Evolutionary conservation across 2,797 vertebrate genomes (phyloP), one percentile per base, ranked within the genome.

Genomic region (Chelmon rostratus): DNA sequence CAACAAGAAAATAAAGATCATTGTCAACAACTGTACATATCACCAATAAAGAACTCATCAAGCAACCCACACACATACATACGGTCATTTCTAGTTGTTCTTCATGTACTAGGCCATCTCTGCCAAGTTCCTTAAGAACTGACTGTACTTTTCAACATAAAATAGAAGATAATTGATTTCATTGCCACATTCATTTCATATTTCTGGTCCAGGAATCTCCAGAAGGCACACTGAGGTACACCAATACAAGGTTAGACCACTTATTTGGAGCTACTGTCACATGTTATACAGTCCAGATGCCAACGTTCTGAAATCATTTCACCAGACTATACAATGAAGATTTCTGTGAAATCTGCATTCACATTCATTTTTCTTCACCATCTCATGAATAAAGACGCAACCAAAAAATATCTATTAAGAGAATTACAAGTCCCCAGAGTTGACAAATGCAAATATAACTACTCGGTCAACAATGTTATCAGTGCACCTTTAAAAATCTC

Each of bases 131-230:
- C 21, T 37, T 13, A 56, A 23, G 3, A 73, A 46, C 1, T 1
- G 5, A 73, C 69, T 90, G 68, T 85, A 68, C 65, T 89, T 73
- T 54, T 67, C 23, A 77, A 68, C 40, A 76, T 78, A 64, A 67
- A 70, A 78, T 11, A 58, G 11, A 46, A 40, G 6, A 58, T 25
- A 9, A 76, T 40, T 64, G n/a, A 73, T 73, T 82, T 75, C 1
- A 56, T 56, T 23, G 52, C 69, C 35, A 77, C 74, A 81, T 84
- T 82, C 0, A 72, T 35, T 73, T 73, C 50, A 78, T 50, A 72
- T 67, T 56, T 40, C 3, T 44, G 52, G 1, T 37, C 6, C 23
- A 68, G 25, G 1, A 68, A 66, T 73, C 56, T 71, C 66, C 18
- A 57, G 19, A 23, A 70, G 59, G 63, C 52, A 68, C 37, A 19